Evolutionary conservation across 1,140 invertebrate genomes (phyloP).

Genomic region (Procambarus virginalis): DNA sequence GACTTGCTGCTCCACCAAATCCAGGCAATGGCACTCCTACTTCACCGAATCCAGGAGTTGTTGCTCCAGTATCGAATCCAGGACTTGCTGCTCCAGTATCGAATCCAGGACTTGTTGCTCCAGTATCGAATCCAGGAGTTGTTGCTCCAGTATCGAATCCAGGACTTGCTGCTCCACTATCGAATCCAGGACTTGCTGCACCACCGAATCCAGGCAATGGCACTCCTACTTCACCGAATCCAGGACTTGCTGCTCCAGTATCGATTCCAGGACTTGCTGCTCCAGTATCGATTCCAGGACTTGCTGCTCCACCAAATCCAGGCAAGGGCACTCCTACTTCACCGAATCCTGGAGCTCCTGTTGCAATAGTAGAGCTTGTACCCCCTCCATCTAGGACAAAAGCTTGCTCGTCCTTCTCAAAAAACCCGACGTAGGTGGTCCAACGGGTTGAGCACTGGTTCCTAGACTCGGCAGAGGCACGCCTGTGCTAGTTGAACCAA

Average conservation of each 20-base stretch:
- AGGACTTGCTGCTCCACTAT: background rate
- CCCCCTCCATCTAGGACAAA: background rate
- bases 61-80: background rate
- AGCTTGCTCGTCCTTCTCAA: background rate
- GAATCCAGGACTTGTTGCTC: too few relatives aligned
- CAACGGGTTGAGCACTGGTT: background rate
- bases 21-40: background rate
- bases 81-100: background rate
- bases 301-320: background rate
- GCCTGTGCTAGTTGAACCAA: background rate
- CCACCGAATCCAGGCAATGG: too few relatives aligned
- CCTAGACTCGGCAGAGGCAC: constrained; percentile 18
- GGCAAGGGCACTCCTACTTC: constrained; percentile 10
- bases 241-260: background rate
- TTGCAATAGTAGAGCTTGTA: background rate
- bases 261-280: background rate
- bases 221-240: too few relatives aligned
- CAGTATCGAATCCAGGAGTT: too few relatives aligned
- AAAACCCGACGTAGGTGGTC: constrained; percentile 7
- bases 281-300: background rate
- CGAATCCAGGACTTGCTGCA: background rate
- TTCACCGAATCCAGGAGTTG: background rate
- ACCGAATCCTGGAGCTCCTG: background rate
- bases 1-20: background rate
- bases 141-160: background rate